A percentile compares a stretch with the other conserved stretches of the same genome.
These are phyloP conservation scores for Cebidichthys violaceus DNA, from an alignment of 2,113 vertebrate species.

Conservation along the genomic window DNA sequence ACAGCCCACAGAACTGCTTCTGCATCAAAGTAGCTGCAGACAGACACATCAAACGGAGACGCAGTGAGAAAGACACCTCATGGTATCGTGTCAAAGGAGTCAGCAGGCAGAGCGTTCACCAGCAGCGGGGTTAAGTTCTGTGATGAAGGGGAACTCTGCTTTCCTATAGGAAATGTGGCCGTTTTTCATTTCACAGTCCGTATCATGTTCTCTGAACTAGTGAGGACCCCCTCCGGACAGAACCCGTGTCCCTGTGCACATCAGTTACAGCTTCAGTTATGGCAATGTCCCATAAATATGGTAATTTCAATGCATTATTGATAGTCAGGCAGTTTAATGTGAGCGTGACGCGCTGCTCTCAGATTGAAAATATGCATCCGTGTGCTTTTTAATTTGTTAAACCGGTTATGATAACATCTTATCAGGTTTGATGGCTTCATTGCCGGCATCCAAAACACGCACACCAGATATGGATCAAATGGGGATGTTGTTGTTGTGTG, in stretches of 20 bases:
- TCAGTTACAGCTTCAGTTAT: slow-evolving; percentile 39
- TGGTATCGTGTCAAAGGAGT: slow-evolving; percentile 4
- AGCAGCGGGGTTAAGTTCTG: slow-evolving; percentile 3
- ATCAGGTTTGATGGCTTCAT: slow-evolving; percentile 54
- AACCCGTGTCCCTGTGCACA: slow-evolving; percentile 42
- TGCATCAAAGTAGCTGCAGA: slow-evolving; percentile 75
- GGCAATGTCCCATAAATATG: slow-evolving; percentile 53
- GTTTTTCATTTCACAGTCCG: slow-evolving; percentile 32
- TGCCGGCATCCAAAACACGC: neutral
- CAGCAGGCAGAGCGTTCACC: neutral
- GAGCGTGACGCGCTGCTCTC: slow-evolving; percentile 17
- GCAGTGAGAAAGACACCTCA: neutral
- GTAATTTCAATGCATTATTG: slow-evolving; percentile 54
- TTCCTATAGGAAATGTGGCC: slow-evolving; percentile 5
- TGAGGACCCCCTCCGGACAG: slow-evolving; percentile 18
- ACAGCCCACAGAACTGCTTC: slow-evolving; percentile 86
- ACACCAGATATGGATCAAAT: slow-evolving; percentile 48
- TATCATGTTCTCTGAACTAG: slow-evolving; percentile 26
- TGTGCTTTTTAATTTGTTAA: slow-evolving; percentile 45
- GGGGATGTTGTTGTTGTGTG: slow-evolving; percentile 62
- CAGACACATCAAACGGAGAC: slow-evolving; percentile 42
- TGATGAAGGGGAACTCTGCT: slow-evolving; percentile 20
- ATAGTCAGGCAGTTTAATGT: slow-evolving; percentile 35
- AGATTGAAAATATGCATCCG: slow-evolving; percentile 30
- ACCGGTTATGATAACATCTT: slow-evolving; percentile 43